Evolutionary conservation across 2,888 invertebrate genomes (phyloP), one percentile per base, ranked within the genome.

Genomic region (Pseudococcus viburni): DNA sequence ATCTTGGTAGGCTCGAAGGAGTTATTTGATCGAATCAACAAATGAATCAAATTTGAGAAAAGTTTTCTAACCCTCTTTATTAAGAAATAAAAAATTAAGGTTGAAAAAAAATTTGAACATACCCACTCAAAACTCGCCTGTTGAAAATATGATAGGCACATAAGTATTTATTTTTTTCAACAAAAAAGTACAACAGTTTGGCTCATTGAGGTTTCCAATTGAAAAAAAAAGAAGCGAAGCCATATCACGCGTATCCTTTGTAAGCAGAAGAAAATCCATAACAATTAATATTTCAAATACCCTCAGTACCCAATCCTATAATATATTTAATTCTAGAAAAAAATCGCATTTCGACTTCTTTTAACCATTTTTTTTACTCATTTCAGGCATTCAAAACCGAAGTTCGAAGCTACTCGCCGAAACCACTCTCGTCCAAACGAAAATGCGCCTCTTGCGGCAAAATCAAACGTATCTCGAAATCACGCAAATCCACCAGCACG

Each of bases 371-470:
- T 26, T 85, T 55, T n/a, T 46, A 17, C 26, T 22, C 22, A 17
- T 85, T 85, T 55, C 80, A 87, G 87, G 17, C 87, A 7, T 77
- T 77, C 42, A 77, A 87, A 48, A 73, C 68, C 39, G 68, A 73
- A 48, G 68, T 73, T 1, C 59, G 88, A 0, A 64, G 84, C 48
- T 84, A 88, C 17, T 88, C 88, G 64, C 88, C 88, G 48, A 88
- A 84, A 68, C 84, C 84, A 22, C 12, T 59, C 0, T 51, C 68
- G 8, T 88, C 88, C 26, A 88, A 84, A 42, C 55, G 84, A 17
- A 88, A 88, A 48, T 88, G 88, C 51, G n/a, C 55, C 26, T 64
- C 48, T 12, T 88, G 88, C 84, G 88, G 88, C 33, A 88, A 88
- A 88, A 26, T 88, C 12, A 88, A 88, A 68, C 33, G 84, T 17